phyloP scores from a whole-genome alignment of 2,113 vertebrate species.

The Macroglossus sobrinus region DNA sequence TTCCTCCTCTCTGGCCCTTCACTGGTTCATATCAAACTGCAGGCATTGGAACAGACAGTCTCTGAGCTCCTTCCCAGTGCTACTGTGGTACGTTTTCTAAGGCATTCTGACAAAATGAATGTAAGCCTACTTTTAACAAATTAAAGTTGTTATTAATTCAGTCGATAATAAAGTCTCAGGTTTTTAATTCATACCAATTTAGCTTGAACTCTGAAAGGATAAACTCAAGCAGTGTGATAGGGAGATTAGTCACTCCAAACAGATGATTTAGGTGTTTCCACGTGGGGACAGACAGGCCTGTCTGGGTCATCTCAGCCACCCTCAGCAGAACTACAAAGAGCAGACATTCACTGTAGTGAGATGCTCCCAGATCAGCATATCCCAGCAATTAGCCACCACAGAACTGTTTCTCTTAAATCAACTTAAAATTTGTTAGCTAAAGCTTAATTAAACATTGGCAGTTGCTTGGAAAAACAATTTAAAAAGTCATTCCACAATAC shows the following conservation, averaged over 20 bases:
- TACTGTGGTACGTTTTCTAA: background rate
- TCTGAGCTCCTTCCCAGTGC: background rate
- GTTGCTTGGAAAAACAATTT: constrained; percentile 40
- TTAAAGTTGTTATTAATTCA: background rate
- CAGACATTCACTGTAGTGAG: background rate
- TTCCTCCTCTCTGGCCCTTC: background rate
- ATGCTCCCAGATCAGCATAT: background rate
- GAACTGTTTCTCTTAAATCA: constrained; percentile 47
- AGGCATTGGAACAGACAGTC: background rate
- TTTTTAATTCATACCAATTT: background rate
- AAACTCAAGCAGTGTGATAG: background rate
- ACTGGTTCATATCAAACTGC: background rate
- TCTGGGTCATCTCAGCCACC: background rate
- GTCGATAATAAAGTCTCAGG: background rate
- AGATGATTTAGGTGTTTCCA: background rate
- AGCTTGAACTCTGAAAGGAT: background rate
- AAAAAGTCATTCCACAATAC: background rate
- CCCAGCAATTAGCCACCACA: background rate
- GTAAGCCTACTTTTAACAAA: background rate
- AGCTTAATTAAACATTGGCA: constrained; percentile 36
- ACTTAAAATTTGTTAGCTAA: background rate
- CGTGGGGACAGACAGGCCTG: background rate
- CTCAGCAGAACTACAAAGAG: background rate
- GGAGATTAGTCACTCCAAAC: background rate
- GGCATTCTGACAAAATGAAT: background rate